Base-by-base conservation (phyloP, 1,140 invertebrate species). In the Drosophila prosaltans region DNA sequence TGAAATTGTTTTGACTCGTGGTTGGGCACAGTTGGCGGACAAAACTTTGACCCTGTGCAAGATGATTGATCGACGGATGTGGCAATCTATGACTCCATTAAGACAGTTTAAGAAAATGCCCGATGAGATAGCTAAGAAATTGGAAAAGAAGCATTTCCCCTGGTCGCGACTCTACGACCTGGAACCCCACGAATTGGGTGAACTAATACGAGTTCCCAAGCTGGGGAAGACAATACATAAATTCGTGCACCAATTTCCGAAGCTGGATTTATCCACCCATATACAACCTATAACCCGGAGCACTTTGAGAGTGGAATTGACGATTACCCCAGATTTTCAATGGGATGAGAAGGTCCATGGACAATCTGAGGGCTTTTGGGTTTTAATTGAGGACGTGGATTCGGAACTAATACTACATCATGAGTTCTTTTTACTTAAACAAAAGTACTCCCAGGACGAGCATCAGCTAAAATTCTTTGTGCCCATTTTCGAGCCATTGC, bases 341-440 rank as follows among this genome's bases (percentile, higher is more conserved):
- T 99, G 99, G 99, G 98, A 99, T 81, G 98, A 99, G 71, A 99
- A 99, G 92, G 93, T 98, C 30, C 98, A 99, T 92, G 98, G 98
- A 0, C 95, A 96, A 59, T 98, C 98, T 0, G 98, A 99, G 93
- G 98, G 97, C 0, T 99, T 99, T 93, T 99, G 99, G 99, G 99
- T 99, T 80, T 93, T 99, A 8, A 98, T 99, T 0, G 98, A 99
- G 92, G 99, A 99, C 93, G 98, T 99, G 1, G 98, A 99, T 93
- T 97, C 97, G 1, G 98, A 99, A 90, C 95, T 97, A 2, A 95
- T 99, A 81, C 94, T 99, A 1, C 99, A 99, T 93, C 97, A 99
- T 92, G 99, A 99, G 93, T 99, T 97, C 92, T 99, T 99, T 92
- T 94, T 99, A 10, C 93, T 99, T 0, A 99, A 99, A 93, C 94